Percentiles rank a stretch among this genome's conserved stretches.
Evolutionary conservation across 1,140 invertebrate species (phyloP).

Genomic region (Bombus sibiricus): DNA sequence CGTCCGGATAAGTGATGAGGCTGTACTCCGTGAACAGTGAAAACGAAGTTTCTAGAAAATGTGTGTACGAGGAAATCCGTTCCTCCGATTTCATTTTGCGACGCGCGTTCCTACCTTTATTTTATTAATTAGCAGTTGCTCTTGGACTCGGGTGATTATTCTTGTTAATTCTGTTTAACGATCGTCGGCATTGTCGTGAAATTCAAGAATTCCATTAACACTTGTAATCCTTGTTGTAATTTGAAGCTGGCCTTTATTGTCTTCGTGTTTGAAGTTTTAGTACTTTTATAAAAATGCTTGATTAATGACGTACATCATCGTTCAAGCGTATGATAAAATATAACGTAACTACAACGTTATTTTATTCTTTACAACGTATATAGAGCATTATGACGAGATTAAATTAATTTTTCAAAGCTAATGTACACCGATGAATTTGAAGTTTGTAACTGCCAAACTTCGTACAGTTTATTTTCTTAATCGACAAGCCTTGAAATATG

Average conservation of each 20-base stretch:
- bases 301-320: not conserved
- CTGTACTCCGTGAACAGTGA: not conserved
- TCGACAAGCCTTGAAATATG: no score
- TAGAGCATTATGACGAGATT: no score
- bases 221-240: not conserved
- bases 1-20: not conserved
- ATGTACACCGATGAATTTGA: not conserved
- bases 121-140: not conserved
- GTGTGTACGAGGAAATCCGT: not conserved
- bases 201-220: not conserved
- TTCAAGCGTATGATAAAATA: no score
- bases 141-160: not conserved
- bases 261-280: not conserved
- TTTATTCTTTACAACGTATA: no score
- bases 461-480: no score
- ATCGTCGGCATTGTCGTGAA: not conserved
- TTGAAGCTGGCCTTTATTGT: not conserved
- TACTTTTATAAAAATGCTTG: not conserved
- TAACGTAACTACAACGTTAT: no score
- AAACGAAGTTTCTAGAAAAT: not conserved
- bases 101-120: not conserved
- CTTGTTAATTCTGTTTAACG: not conserved
- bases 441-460: not conserved
- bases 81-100: no score
- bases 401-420: not conserved